Evolutionary conservation across 2,888 invertebrate genomes (phyloP).

Genomic region (Pimpla rufipes): DNA sequence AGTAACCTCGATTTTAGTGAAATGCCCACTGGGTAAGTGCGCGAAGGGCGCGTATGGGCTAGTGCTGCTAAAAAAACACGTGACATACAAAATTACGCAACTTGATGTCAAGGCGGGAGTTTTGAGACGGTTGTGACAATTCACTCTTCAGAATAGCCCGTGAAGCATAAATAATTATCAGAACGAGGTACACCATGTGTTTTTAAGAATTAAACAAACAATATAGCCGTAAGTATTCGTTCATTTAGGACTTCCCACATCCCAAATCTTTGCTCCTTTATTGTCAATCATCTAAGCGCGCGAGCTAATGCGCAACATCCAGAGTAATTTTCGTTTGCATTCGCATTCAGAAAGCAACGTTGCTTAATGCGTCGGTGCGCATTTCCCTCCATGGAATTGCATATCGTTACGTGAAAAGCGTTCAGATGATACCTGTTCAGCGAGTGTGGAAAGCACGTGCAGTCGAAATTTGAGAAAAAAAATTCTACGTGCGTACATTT

Average conservation of each 20-base stretch:
- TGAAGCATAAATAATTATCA: not conserved
- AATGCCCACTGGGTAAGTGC: too few relatives aligned
- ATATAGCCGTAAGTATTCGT: not conserved
- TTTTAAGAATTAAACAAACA: not conserved
- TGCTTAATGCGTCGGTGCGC: not conserved
- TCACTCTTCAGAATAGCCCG: not conserved
- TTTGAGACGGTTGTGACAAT: not conserved
- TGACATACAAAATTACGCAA: too few relatives aligned
- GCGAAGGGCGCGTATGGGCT: too few relatives aligned
- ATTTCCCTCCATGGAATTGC: not conserved
- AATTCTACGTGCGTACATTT: not conserved
- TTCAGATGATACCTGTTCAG: not conserved
- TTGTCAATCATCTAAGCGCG: not conserved
- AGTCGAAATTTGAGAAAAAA: not conserved
- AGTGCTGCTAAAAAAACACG: too few relatives aligned
- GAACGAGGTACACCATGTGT: not conserved
- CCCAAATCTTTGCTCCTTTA: not conserved
- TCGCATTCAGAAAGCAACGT: conserved; percentile 33
- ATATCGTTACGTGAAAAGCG: conserved; percentile 34
- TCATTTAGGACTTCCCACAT: not conserved
- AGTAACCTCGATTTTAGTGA: too few relatives aligned
- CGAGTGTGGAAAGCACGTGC: not conserved
- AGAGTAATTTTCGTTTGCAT: not conserved
- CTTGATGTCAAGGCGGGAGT: too few relatives aligned
- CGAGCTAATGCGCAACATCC: not conserved